These are phyloP conservation scores for Enteromius fasciolatus DNA, from an alignment of 2,797 vertebrate species.

Conservation along the genomic window DNA sequence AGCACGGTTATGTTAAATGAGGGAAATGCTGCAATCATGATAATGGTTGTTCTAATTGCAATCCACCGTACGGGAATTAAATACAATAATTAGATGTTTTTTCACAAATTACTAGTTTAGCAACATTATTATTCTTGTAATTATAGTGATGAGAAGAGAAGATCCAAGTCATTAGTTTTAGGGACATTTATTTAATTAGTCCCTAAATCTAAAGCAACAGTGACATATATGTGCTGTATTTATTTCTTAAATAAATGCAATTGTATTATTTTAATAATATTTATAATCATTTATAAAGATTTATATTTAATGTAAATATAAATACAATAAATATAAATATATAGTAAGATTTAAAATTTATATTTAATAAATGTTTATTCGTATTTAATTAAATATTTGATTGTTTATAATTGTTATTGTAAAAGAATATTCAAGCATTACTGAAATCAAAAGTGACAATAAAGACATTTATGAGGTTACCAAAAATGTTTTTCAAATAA, in stretches of 20 bases:
- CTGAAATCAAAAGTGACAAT: background rate
- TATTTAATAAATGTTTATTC: background rate
- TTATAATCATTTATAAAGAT: background rate
- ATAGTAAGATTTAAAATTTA: background rate
- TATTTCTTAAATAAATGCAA: background rate
- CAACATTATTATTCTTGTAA: constrained; percentile 5
- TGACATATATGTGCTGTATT: background rate
- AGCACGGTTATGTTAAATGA: constrained; percentile 3
- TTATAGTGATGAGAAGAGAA: background rate
- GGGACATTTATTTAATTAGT: background rate
- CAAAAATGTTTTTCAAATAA: background rate
- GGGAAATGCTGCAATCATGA: background rate
- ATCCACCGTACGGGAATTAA: background rate
- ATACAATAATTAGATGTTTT: background rate
- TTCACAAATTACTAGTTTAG: background rate
- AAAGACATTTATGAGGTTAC: background rate
- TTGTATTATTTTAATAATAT: background rate
- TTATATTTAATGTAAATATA: background rate
- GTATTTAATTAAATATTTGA: background rate
- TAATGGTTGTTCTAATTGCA: background rate
- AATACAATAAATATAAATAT: background rate
- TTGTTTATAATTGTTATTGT: background rate
- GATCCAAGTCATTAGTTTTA: background rate
- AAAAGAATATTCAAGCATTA: background rate
- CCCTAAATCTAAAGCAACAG: background rate